Conservation (phyloP, 2,113 vertebrate species). For the Antechinus flavipes region DNA sequence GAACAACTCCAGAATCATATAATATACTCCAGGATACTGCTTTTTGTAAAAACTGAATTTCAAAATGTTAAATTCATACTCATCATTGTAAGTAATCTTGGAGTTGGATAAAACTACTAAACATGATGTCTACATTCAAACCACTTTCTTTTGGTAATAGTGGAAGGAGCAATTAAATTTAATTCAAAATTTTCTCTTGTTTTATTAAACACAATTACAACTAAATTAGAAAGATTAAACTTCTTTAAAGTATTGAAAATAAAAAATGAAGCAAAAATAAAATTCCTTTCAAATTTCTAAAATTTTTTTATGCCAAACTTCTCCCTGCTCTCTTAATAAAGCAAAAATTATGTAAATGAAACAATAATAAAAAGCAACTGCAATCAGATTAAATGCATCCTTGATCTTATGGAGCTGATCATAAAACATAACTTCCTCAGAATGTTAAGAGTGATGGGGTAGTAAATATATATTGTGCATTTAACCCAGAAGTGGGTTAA, state of each 20-base stretch:
- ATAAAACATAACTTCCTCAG: neutral
- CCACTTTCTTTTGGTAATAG: neutral
- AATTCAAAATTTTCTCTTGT: neutral
- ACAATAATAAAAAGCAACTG: neutral
- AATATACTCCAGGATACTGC: neutral
- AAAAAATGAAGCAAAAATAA: neutral
- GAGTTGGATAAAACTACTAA: neutral
- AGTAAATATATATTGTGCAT: neutral
- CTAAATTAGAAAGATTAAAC: neutral
- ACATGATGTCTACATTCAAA: accelerated
- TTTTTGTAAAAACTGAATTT: neutral
- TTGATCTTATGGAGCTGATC: neutral
- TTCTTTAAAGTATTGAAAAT: neutral
- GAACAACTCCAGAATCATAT: neutral
- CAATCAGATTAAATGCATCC: neutral
- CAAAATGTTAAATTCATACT: neutral
- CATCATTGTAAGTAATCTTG: neutral
- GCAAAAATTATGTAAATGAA: neutral
- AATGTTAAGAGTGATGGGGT: neutral
- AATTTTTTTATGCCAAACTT: neutral
- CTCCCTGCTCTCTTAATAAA: neutral
- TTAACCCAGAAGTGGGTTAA: neutral
- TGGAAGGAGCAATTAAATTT: neutral
- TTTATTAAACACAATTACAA: neutral
- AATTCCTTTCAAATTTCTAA: neutral